A percentile compares a stretch with the other conserved stretches of the same genome.
Evolutionary conservation across 2,113 vertebrate genomes (phyloP).

Genomic region (Marcusenius ussheri): DNA sequence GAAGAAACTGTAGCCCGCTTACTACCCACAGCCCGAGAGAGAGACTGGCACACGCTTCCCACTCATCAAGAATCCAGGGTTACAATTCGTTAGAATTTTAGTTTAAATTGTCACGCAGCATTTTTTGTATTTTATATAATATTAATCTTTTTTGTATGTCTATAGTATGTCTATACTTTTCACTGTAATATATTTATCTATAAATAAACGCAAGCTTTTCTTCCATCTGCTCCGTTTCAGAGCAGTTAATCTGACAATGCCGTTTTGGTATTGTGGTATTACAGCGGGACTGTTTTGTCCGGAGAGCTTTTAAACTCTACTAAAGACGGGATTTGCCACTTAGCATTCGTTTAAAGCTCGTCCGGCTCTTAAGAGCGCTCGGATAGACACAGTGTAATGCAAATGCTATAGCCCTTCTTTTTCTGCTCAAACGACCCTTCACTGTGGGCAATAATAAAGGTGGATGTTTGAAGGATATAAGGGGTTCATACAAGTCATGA

Average conservation of each 20-base stretch:
- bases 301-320: conserved; percentile 1
- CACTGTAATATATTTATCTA: background rate
- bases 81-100: background rate
- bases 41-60: too few relatives aligned
- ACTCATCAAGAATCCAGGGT: too few relatives aligned
- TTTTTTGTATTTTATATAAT: background rate
- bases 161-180: background rate
- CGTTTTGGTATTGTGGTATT: background rate
- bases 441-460: background rate
- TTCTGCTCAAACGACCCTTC: background rate
- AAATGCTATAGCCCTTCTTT: conserved; percentile 23
- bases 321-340: conserved; percentile 10
- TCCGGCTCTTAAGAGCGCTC: conserved; percentile 30
- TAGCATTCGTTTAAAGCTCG: conserved; percentile 34
- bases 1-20: too few relatives aligned
- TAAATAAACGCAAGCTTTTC: background rate
- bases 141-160: background rate
- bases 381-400: conserved; percentile 34
- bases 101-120: background rate
- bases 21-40: too few relatives aligned
- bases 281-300: background rate
- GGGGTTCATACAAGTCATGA: background rate
- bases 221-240: background rate
- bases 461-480: conserved; percentile 9
- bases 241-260: background rate